Base-by-base conservation (phyloP, 2,888 invertebrate genomes). In the Crematogaster levior region DNA sequence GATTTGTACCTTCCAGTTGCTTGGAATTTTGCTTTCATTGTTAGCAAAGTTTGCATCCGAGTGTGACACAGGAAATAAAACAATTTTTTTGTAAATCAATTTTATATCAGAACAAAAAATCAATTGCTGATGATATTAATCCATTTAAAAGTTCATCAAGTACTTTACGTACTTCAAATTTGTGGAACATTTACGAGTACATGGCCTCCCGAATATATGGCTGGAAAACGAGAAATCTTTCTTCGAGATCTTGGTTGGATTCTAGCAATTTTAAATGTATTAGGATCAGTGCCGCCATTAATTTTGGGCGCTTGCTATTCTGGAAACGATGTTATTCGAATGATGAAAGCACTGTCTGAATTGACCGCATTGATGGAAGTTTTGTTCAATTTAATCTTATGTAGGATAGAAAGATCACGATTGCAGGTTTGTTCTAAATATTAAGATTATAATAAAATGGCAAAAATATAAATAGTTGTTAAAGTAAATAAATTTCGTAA, bases 341-440 rank as follows among this genome's bases (percentile, higher is more conserved):
- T 90, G 30, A 92, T 90, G 85, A 91, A 91, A 81, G 80, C 90
- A 2, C 37, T 92, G 24, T 91, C 92, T 1, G 92, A 92, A 86
- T 82, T 91, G 5, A 91, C 89, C 3, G 91, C 92, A 0, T 43
- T 91, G 1, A 65, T 77, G 12, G 91, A 92, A 84, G 87, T 91
- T 0, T 84, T 90, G 9, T 84, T 90, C 24, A 92, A 92, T 83
- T 85, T 92, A 18, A 85, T 93, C 30, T 58, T 91, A 30, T 91
- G 91, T 74, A 90, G 83, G 73, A 40, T 90, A 6, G 82, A 89
- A 77, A 68, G 82, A 43, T 79, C 51, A 15, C 87, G 88, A 12
- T 86, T 93, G 18, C 88, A 91, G 89, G 93, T 92, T 84, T 85
- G 74, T 18, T 40, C 15, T 60, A 65, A 48, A 51, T n/a, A 40